Percentiles rank a stretch among this genome's conserved stretches.
Conservation (phyloP, 2,113 vertebrate species). For the Crotalus viridis region DNA sequence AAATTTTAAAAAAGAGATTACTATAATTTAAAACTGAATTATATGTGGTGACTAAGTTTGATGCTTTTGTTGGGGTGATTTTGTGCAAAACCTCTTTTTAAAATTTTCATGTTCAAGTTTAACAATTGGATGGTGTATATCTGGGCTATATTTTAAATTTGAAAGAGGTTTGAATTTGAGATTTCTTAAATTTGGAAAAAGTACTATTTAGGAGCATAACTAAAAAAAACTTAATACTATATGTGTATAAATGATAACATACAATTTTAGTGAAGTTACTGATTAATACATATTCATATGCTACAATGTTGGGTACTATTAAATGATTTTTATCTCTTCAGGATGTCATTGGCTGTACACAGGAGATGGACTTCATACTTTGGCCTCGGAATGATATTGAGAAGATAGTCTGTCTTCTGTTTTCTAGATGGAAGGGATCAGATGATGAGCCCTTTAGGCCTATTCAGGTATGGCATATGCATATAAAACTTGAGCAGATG, state of each 20-base stretch:
- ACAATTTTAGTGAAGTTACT: neutral
- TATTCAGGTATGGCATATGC: slow-evolving; percentile 82
- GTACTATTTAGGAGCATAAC: neutral
- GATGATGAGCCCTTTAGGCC: slow-evolving; percentile 95
- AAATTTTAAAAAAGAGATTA: neutral
- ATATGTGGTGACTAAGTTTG: neutral
- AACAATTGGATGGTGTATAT: neutral
- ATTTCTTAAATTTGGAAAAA: neutral
- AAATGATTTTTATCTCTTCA: slow-evolving; percentile 43
- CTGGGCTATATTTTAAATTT: neutral
- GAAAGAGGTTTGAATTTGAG: neutral
- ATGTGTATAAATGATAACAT: neutral
- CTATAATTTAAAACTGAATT: neutral
- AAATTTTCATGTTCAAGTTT: neutral
- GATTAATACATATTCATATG: neutral
- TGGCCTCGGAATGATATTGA: slow-evolving; percentile 99
- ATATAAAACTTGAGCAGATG: neutral
- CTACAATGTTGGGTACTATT: neutral
- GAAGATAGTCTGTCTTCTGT: slow-evolving; percentile 98
- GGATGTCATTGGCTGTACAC: slow-evolving; percentile 98
- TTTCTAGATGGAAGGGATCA: slow-evolving; percentile 97
- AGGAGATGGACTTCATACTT: slow-evolving; percentile 99
- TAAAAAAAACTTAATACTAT: neutral
- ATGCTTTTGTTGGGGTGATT: neutral
- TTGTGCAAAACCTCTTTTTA: neutral